A percentile compares a stretch with the other conserved stretches of the same genome.
Evolutionary conservation across 1,140 invertebrate species (phyloP).

Genomic region (Eumeta japonica): DNA sequence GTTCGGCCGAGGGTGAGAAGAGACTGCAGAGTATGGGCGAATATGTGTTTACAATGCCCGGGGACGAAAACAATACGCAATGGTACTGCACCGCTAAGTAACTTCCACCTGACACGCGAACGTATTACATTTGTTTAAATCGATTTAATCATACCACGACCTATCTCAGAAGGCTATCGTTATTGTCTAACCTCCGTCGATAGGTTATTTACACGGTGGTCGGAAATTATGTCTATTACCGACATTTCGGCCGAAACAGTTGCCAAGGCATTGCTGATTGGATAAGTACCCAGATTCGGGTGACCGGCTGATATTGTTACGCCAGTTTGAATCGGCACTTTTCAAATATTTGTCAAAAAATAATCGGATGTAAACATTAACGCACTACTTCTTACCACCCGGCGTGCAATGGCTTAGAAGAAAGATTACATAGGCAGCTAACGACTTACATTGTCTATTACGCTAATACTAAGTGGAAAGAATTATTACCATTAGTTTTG

Average conservation of each 20-base stretch:
- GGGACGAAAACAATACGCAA: background rate
- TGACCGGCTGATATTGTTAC: constrained; percentile 15
- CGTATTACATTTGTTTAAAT: constrained; percentile 10
- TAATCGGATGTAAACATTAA: constrained; percentile 12
- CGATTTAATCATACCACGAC: constrained; percentile 11
- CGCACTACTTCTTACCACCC: constrained; percentile 43
- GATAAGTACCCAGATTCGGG: constrained; percentile 15
- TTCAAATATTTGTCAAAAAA: constrained; percentile 14
- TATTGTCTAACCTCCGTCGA: constrained; percentile 12
- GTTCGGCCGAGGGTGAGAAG: constrained; percentile 20
- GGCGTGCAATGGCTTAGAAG: constrained; percentile 32
- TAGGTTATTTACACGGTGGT: no score
- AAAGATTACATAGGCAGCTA: constrained; percentile 36
- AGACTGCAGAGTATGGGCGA: constrained; percentile 17
- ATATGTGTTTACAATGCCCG: background rate
- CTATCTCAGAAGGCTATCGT: constrained; percentile 2
- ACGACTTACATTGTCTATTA: constrained; percentile 33
- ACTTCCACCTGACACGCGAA: constrained; percentile 6
- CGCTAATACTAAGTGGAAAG: constrained; percentile 22
- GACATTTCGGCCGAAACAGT: constrained; percentile 15
- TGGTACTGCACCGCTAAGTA: background rate
- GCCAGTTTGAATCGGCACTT: constrained; percentile 16
- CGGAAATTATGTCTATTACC: constrained; percentile 7
- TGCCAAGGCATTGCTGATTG: constrained; percentile 7
- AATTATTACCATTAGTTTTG: constrained; percentile 37